phyloP scores from a whole-genome alignment of 2,113 vertebrate species.

The Perca fluviatilis region DNA sequence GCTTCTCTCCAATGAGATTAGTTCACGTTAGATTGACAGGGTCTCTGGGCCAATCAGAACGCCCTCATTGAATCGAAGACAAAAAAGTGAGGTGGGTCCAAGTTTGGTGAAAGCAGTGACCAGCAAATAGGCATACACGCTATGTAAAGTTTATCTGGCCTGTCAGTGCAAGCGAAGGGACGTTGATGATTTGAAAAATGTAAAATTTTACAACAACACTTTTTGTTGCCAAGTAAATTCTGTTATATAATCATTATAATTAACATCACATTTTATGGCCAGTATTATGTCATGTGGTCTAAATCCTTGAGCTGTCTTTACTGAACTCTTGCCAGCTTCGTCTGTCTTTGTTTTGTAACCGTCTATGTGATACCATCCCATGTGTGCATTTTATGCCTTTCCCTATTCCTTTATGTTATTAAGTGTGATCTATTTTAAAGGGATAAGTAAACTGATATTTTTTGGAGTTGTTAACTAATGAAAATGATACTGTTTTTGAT shows the following conservation, averaged over 20 bases:
- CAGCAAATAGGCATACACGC: conserved; percentile 51
- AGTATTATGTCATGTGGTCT: conserved; percentile 20
- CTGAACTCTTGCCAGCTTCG: conserved; percentile 28
- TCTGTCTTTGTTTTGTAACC: conserved; percentile 66
- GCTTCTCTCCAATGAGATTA: conserved; percentile 45
- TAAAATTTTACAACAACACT: neutral
- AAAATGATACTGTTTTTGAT: neutral
- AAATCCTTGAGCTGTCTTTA: conserved; percentile 30
- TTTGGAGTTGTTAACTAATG: neutral
- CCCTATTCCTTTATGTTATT: neutral
- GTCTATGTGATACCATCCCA: neutral
- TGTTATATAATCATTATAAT: too few species aligned
- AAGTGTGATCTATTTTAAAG: neutral
- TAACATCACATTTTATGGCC: neutral
- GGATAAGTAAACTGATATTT: neutral
- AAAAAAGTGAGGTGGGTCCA: conserved; percentile 41
- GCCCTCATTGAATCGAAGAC: conserved; percentile 5
- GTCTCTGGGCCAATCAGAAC: conserved; percentile 37
- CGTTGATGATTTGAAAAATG: neutral
- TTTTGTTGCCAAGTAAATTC: neutral
- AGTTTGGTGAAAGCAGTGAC: conserved; percentile 41
- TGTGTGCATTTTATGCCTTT: neutral
- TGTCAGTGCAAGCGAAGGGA: conserved; percentile 9
- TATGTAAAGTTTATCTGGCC: conserved; percentile 65
- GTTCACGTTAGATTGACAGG: conserved; percentile 51